Base-by-base conservation (phyloP, 2,888 invertebrate genomes). In the Tetragnatha montana region DNA sequence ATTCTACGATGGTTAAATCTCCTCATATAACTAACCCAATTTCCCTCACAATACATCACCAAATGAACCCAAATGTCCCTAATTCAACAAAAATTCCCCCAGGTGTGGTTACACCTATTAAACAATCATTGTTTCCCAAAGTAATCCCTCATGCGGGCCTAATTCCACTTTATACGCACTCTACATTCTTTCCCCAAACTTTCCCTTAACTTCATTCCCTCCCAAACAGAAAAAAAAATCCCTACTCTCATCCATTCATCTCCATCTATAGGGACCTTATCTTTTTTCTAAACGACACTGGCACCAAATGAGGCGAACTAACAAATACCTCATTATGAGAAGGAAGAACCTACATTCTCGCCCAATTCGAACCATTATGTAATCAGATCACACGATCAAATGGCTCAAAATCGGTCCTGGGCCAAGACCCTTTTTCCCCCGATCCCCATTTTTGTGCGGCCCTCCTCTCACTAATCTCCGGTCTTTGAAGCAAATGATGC, bases 301-400 rank as follows among this genome's bases (percentile, higher is more conserved):
- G 22, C 19, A 19, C n/a, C 22, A 83, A 75, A 75, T 83, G 82
- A 75, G 47, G 60, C 47, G 35, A 8, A 51, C 71, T 79, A 71
- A 79, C 79, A 86, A 86, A 86, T 79, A 51, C 71, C 79, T 86
- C 79, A 86, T 86, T 86, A 79, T 71, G 78, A 86, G 12, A 19
- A 50, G 49, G 70, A 21, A 17, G 19, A 70, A 51, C 50, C 22
- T 49, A 70, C 79, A 51, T 60, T 86, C 60, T 51, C 71, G 79
- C 79, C 22, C 79, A 79, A 71, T 60, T 79, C 79, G 35, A 35
- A 79, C 73, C 79, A 19, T 71, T 60, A 50, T 22, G n/a, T 86
- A 86, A 79, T 86, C 73, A 79, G 85, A 86, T 86, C 79, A 73
- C 85, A 79, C 85, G 85, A 86, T 71, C 79, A 86, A 79, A 73